Base-by-base conservation (phyloP, 2,797 vertebrate species). In the Pangasius djambal region DNA sequence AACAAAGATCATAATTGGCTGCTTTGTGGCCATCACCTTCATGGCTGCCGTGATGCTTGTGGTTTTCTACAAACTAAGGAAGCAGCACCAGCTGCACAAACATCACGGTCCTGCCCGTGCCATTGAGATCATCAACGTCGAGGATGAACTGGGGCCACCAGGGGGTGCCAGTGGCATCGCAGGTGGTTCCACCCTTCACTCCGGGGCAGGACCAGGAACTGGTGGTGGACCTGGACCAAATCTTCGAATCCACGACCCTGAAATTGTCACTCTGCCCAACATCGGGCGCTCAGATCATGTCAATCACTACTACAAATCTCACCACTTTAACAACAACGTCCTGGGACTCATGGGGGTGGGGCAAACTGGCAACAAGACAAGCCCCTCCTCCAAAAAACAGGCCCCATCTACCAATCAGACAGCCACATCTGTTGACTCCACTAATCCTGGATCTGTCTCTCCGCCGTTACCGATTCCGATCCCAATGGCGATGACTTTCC, bases 1-100 rank as follows among this genome's bases (percentile, higher is more conserved):
- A 72, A 99, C 98, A 83, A 99, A 98, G 94, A 99, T 99, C 92
- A 99, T 99, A 93, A 98, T 98, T n/a, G 98, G 98, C 92, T 99
- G 98, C 94, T 99, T 99, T 44, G 98, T 99, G 90, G 98, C 98
- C 90, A 99, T 99, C 93, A 98, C 98, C 0, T 98, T 99, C 93
- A 98, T 99, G 98, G 98, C 98, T 4, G 98, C 98, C 1, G 98
- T 98, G 87, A 99, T 99, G 98, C 92, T 99, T 85, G 97, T 99
- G 69, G 97, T 97, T 90, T 99, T 99, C 96, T 99, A 98, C 93
- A 99, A 99, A 94, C 97, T 98, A 52, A 96, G 98, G 67, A 98
- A 97, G 92, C 98, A 98, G 92, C 98, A 99, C 94, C 98, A 99
- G 94, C 95, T 98, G 31, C 98, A 99, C 94, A 98, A 98, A 93